Evolutionary conservation across 2,113 vertebrate species (phyloP), one percentile per base, ranked within the genome.

Genomic region (Chaenogobius annularis): DNA sequence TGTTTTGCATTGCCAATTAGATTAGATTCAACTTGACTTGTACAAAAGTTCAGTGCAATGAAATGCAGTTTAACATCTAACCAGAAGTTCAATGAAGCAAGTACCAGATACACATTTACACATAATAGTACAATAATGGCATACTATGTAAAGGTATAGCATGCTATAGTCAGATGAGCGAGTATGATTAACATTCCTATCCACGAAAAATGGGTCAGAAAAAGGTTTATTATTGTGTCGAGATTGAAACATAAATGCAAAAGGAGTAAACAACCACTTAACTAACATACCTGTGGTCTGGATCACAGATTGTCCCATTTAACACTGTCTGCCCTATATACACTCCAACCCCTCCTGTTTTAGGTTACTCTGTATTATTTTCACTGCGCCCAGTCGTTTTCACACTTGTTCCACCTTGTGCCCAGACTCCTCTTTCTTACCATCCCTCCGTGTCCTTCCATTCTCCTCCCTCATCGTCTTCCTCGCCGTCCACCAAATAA

Each of bases 391-490:
- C 69, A 23, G 63, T 85, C 70, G 54, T 74, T 83, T 80, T 84
- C 70, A 69, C 26, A 35, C 78, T 72, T 50, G 54, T 73, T 72
- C 88, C 77, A 89, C 84, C 85, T 87, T 35, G 89, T 87, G 69
- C 71, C 78, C 80, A 61, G 77, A 70, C 86, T 88, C n/a, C 74
- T 35, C 79, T 83, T 78, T 73, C 62, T 63, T 62, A 80, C 84
- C 71, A 83, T 83, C 9, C 52, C 75, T 80, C 78, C 75, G 50
- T 71, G 66, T 43, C 23, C 55, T 64, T 1, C 15, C 50, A 56
- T 55, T 75, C 58, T 31, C 71, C 65, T n/a, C 72, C 50, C 56
- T 69, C 46, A 55, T 66, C 35, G 15, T 43, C 46, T 58, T 52
- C 61, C 58, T 31, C 47, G 35, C 70, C 46, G 63, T 79, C 74